A percentile compares a stretch with the other conserved stretches of the same genome.
phyloP scores from a whole-genome alignment of 2,888 invertebrate species.

The Sturmia bella region DNA sequence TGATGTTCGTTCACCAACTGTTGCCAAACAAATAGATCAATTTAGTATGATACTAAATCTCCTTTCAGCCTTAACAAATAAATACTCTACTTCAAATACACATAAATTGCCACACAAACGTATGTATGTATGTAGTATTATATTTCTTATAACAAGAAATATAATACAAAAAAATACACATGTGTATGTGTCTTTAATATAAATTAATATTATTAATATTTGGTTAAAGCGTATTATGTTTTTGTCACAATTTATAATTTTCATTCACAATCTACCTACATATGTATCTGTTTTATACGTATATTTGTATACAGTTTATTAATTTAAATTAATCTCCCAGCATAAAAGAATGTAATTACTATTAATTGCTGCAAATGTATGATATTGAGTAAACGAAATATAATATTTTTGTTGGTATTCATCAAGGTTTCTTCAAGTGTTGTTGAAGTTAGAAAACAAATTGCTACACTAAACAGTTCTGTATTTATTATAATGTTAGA shows the following conservation, averaged over 20 bases:
- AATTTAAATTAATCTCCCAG: too few species aligned
- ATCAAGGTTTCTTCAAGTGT: too few species aligned
- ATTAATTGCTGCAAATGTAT: too few species aligned
- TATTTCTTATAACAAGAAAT: background rate
- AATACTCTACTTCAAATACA: background rate
- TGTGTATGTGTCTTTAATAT: background rate
- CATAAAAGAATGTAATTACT: too few species aligned
- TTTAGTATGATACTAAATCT: conserved; percentile 38
- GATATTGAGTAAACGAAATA: too few species aligned
- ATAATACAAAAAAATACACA: background rate
- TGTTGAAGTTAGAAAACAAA: too few species aligned
- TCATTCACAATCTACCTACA: background rate
- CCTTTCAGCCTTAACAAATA: conserved; percentile 6
- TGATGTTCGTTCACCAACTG: conserved; percentile 10
- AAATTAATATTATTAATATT: conserved; percentile 34
- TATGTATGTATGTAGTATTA: background rate
- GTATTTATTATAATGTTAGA: too few species aligned
- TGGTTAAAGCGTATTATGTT: conserved; percentile 20
- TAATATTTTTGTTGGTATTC: too few species aligned
- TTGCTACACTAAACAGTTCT: too few species aligned
- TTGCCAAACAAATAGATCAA: conserved; percentile 36
- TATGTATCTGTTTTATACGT: background rate
- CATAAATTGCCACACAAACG: too few species aligned
- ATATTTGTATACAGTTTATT: too few species aligned
- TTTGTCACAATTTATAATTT: conserved; percentile 7